Evolutionary conservation across 2,797 vertebrate genomes (phyloP).

Genomic region (Acipenser ruthenus): DNA sequence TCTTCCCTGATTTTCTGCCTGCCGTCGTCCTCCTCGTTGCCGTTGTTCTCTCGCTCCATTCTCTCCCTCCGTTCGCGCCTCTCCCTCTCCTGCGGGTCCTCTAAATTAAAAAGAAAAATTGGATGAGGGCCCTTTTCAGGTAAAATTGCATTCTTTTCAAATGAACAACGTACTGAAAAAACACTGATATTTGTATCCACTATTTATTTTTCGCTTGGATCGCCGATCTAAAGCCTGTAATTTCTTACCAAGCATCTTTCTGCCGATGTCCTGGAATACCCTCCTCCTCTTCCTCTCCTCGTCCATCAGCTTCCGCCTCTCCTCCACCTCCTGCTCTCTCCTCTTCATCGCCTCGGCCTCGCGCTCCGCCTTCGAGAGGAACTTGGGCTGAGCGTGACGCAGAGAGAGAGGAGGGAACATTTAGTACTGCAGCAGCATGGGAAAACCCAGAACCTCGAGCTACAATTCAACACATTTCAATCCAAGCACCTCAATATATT

Average conservation of each 20-base stretch:
- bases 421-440: neutral
- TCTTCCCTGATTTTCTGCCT: slow-evolving; percentile 91
- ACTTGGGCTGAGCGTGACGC: slow-evolving; percentile 74
- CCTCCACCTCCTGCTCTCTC: slow-evolving; percentile 77
- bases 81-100: slow-evolving; percentile 94
- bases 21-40: slow-evolving; percentile 87
- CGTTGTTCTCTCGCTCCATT: slow-evolving; percentile 91
- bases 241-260: slow-evolving; percentile 87
- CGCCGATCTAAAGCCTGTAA: neutral
- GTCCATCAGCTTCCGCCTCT: slow-evolving; percentile 70
- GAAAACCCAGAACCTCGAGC: neutral
- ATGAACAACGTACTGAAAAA: too few relatives aligned
- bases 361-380: slow-evolving; percentile 85
- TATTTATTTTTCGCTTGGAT: too few relatives aligned
- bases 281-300: slow-evolving; percentile 90
- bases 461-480: neutral
- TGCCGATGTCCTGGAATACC: slow-evolving; percentile 87
- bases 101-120: slow-evolving; percentile 41
- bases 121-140: neutral
- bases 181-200: too few relatives aligned
- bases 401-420: neutral
- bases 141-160: too few relatives aligned
- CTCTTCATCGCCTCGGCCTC: slow-evolving; percentile 87
- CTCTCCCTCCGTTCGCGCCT: slow-evolving; percentile 84
- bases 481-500: neutral